Evolutionary conservation across 2,797 vertebrate species (phyloP).

Genomic region (Sciaenops ocellatus): DNA sequence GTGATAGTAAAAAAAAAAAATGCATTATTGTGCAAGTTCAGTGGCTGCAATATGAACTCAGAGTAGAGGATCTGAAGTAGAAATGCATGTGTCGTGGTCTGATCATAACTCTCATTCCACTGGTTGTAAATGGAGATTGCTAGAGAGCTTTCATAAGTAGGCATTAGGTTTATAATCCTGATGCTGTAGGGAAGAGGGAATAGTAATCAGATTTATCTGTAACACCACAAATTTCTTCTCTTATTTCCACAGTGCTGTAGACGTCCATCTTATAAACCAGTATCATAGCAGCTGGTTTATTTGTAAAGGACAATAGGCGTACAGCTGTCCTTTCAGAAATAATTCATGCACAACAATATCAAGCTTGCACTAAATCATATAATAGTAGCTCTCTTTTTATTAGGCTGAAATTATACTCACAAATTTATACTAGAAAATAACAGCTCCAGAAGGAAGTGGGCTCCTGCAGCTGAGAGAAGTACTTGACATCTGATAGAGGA

Average conservation of each 20-base stretch:
- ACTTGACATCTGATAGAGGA: conserved; percentile 29
- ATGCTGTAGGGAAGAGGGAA: conserved; percentile 66
- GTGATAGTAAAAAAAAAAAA: conserved; percentile 33
- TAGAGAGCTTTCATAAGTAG: conserved; percentile 59
- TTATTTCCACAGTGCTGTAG: conserved; percentile 33
- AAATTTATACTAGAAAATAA: not conserved
- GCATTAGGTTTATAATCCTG: conserved; percentile 79
- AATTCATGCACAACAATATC: not conserved
- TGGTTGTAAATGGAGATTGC: conserved; percentile 57
- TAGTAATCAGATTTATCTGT: conserved; percentile 74
- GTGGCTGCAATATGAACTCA: conserved; percentile 32
- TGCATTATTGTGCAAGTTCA: conserved; percentile 33
- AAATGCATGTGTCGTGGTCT: conserved; percentile 24
- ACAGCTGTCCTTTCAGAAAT: conserved; percentile 6
- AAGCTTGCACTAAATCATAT: not conserved
- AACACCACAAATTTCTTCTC: conserved; percentile 62
- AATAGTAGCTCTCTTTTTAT: not conserved
- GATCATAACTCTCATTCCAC: conserved; percentile 40
- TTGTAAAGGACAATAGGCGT: not conserved
- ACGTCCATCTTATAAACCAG: conserved; percentile 34
- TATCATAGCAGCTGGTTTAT: conserved; percentile 12
- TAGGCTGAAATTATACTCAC: not conserved
- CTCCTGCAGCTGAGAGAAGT: conserved; percentile 25
- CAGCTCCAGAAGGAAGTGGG: not conserved
- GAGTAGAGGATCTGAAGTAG: conserved; percentile 20